phyloP scores from a whole-genome alignment of 2,797 vertebrate species.

The Cetoscarus ocellatus region DNA sequence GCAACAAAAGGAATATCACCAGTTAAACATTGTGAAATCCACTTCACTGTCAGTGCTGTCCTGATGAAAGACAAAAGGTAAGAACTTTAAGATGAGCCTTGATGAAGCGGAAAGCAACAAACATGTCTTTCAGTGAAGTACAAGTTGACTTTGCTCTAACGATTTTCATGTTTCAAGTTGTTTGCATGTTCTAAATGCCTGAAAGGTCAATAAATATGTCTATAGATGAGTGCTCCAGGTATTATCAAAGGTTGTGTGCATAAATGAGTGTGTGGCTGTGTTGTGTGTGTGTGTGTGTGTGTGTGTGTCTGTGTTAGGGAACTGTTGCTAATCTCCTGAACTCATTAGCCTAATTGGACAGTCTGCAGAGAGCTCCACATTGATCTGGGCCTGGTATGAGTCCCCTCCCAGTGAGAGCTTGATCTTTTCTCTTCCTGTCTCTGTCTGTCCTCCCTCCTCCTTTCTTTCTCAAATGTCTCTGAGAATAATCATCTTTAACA shows the following conservation, averaged over 20 bases:
- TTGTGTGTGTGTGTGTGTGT: constrained; percentile 8
- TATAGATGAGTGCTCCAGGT: constrained; percentile 22
- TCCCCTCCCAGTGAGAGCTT: constrained; percentile 55
- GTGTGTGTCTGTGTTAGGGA: constrained; percentile 17
- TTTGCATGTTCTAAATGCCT: constrained; percentile 19
- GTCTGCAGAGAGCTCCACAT: constrained; percentile 69
- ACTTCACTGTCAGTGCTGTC: constrained; percentile 19
- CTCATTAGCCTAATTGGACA: constrained; percentile 81
- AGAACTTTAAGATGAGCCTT: constrained; percentile 18
- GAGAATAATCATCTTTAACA: constrained; percentile 16
- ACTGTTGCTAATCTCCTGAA: constrained; percentile 65
- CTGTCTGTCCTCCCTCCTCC: constrained; percentile 24
- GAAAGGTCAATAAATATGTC: constrained; percentile 40
- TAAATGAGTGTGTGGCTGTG: constrained; percentile 10
- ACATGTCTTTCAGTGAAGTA: not conserved
- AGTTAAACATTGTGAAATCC: too few species aligned
- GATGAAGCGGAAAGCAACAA: constrained; percentile 43
- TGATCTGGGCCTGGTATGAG: constrained; percentile 63
- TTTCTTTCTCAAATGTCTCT: constrained; percentile 21
- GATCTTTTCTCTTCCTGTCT: constrained; percentile 30
- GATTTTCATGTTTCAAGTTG: not conserved
- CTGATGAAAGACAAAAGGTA: constrained; percentile 5
- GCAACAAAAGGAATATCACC: too few species aligned
- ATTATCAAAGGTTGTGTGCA: constrained; percentile 46
- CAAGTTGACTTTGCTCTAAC: not conserved